Evolutionary conservation across 37 sponge, comb jelly and placozoan species (phyloP).

Genomic region (Chondrosia reniformis): DNA sequence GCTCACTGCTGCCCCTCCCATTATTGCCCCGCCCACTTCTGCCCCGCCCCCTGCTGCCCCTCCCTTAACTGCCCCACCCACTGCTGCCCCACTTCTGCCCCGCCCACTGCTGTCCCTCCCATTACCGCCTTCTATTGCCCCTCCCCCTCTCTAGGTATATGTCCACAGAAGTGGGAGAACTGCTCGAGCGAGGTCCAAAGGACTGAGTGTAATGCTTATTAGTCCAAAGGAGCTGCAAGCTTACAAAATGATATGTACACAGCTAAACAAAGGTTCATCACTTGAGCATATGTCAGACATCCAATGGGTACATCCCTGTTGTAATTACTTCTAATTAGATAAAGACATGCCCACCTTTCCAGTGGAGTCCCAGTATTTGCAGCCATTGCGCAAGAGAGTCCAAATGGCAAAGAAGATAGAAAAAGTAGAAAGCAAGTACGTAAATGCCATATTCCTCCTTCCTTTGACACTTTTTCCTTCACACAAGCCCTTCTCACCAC

Average conservation of each 20-base stretch:
- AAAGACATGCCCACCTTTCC: conserved; percentile 67
- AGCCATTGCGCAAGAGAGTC: conserved; percentile 39
- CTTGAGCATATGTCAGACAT: background rate
- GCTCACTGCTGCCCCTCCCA: background rate
- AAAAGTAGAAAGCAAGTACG: conserved; percentile 26
- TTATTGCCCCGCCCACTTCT: background rate
- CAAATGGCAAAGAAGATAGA: conserved; percentile 58
- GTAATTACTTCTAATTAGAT: conserved; percentile 3
- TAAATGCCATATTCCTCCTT: background rate
- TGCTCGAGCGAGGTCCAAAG: conserved; percentile 82
- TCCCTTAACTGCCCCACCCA: background rate
- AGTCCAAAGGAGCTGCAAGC: conserved; percentile 78
- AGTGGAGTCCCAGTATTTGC: conserved; percentile 46
- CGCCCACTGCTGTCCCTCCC: too few relatives aligned
- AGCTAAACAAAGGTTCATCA: conserved; percentile 71
- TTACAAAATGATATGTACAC: conserved; percentile 68
- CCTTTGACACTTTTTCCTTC: background rate
- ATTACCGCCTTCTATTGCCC: background rate
- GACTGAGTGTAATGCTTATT: conserved; percentile 86
- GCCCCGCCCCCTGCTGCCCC: background rate
- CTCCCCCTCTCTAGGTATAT: conserved; percentile 57
- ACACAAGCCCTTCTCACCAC: background rate
- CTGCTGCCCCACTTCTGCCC: too few relatives aligned
- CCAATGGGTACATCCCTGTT: background rate
- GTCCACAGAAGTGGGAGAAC: conserved; percentile 98